These are phyloP conservation scores for Alfaro cultratus DNA, from an alignment of 2,797 vertebrate species.

Conservation along the genomic window DNA sequence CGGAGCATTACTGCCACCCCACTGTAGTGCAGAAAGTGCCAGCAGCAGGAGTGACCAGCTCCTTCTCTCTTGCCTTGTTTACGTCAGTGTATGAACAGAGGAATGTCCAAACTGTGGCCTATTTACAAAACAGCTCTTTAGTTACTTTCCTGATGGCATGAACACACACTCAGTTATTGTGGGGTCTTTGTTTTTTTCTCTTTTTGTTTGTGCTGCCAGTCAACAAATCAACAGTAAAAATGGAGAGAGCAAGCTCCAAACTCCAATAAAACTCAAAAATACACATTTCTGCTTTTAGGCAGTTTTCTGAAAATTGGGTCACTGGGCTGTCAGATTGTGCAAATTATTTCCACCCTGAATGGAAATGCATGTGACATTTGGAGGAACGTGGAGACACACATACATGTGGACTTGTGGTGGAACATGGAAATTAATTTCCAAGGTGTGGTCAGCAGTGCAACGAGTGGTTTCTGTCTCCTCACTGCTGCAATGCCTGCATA, in stretches of 20 bases:
- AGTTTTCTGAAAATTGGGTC: slow-evolving; percentile 19
- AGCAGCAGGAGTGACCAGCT: slow-evolving; percentile 55
- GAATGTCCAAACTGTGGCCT: slow-evolving; percentile 65
- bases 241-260: neutral
- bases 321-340: slow-evolving; percentile 14
- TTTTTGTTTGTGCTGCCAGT: neutral
- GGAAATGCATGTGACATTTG: slow-evolving; percentile 41
- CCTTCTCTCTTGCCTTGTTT: slow-evolving; percentile 50
- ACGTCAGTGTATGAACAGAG: slow-evolving; percentile 63
- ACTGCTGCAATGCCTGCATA: neutral
- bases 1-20: slow-evolving; percentile 76
- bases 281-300: neutral
- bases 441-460: slow-evolving; percentile 35
- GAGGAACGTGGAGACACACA: slow-evolving; percentile 30
- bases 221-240: neutral
- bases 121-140: slow-evolving; percentile 71
- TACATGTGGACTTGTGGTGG: slow-evolving; percentile 35
- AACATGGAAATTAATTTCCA: slow-evolving; percentile 52
- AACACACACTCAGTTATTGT: slow-evolving; percentile 39
- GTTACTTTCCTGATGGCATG: slow-evolving; percentile 57
- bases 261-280: neutral
- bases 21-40: slow-evolving; percentile 58
- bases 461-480: neutral
- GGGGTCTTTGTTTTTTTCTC: neutral
- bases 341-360: slow-evolving; percentile 29